Base-by-base conservation (phyloP, 2,888 invertebrate species). In the Mesoligia furuncula region DNA sequence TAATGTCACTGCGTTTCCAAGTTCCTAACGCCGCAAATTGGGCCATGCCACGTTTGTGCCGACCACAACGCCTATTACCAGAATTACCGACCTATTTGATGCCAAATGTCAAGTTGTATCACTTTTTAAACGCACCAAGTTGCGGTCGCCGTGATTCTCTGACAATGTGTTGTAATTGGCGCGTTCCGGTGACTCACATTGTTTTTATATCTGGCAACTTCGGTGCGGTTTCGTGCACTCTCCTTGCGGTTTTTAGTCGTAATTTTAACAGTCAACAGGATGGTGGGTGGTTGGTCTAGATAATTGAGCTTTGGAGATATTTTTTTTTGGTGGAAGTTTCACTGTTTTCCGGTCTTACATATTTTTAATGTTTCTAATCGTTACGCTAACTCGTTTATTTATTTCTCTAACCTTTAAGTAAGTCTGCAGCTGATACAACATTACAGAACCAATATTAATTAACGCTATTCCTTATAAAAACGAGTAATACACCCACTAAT, bases 81-180 rank as follows among this genome's bases (percentile, higher is more conserved):
- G 68, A 79, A 88, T 88, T 88, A 85, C 82, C 54, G 62, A 68
- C 81, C 75, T 66, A 81, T 83, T 84, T 83, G 78, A 84, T 81
- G 89, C 89, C 88, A 88, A 88, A 88, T 88, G 88, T 88, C 88
- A 88, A 88, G 79, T 88, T 67, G 74, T 84, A 83, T 87, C 87
- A 87, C 77, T 90, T 88, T 88, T 88, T 85, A 87, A 83, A 82
- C 71, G 75, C 76, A 75, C 75, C 80, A 83, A 85, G 69, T 81
- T 88, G 88, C 69, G 88, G 88, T 90, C 78, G 13, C 36, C 72
- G 83, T 88, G 90, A 88, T 88, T 88, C 79, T 72, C 78, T 85
- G 87, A 95, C 95, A 96, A 95, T 96, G 92, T 96, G 96, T 91
- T 94, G 91, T 96, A 90, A 90, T 90, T 88, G 89, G 71, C 11